Conservation (phyloP, 2,797 vertebrate genomes). For the Gobio occitaniae region DNA sequence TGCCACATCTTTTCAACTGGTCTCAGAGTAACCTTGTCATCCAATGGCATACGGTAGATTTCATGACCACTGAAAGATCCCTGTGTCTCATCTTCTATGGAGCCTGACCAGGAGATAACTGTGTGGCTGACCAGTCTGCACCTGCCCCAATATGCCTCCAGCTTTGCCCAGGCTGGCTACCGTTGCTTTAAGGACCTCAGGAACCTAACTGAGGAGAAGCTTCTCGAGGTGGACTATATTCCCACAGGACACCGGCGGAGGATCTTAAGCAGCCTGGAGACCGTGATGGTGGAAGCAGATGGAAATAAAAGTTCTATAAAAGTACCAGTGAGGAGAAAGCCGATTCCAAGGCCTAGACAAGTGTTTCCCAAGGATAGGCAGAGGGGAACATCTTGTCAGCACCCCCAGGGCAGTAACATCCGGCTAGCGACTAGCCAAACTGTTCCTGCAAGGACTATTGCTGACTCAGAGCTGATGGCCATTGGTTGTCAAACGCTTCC, state of each 20-base stretch:
- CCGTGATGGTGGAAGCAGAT: slow-evolving; percentile 48
- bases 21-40: neutral
- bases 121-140: slow-evolving; percentile 86
- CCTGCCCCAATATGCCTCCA: slow-evolving; percentile 82
- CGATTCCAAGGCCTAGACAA: slow-evolving; percentile 64
- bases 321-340: slow-evolving; percentile 31
- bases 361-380: slow-evolving; percentile 67
- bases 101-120: slow-evolving; percentile 74
- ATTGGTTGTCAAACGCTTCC: slow-evolving; percentile 57
- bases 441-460: slow-evolving; percentile 60
- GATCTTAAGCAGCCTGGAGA: slow-evolving; percentile 87
- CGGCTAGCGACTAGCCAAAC: slow-evolving; percentile 56
- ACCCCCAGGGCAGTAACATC: slow-evolving; percentile 38
- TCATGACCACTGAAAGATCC: slow-evolving; percentile 51
- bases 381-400: slow-evolving; percentile 52
- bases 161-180: slow-evolving; percentile 83
- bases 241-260: slow-evolving; percentile 93
- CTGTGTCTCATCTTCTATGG: slow-evolving; percentile 77
- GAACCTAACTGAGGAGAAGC: slow-evolving; percentile 79
- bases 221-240: slow-evolving; percentile 82
- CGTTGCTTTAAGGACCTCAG: slow-evolving; percentile 78
- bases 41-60: slow-evolving; percentile 11
- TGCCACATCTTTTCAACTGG: neutral
- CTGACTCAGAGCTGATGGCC: neutral
- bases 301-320: slow-evolving; percentile 1